phyloP scores from a whole-genome alignment of 2,113 vertebrate genomes.

The Clarias gariepinus region DNA sequence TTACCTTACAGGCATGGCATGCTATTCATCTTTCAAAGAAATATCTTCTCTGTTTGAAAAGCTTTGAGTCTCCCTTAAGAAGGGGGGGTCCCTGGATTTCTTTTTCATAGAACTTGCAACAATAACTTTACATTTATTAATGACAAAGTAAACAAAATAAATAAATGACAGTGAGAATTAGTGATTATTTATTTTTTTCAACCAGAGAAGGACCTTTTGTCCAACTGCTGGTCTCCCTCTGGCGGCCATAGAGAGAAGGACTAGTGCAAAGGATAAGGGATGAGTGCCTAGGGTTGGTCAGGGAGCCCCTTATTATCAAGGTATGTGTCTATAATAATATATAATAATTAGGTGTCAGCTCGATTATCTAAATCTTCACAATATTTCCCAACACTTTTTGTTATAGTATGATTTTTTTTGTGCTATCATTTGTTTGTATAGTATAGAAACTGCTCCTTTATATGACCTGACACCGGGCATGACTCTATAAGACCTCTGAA shows the following conservation, averaged over 20 bases:
- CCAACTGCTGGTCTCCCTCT: too few relatives aligned
- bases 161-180: background rate
- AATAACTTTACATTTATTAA: background rate
- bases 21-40: background rate
- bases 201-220: background rate
- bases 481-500: too few relatives aligned
- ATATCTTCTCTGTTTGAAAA: background rate
- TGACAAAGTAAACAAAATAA: background rate
- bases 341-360: background rate
- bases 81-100: background rate
- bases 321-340: too few relatives aligned
- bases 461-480: background rate
- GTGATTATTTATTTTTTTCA: background rate
- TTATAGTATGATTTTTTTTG: background rate
- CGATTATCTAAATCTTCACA: background rate
- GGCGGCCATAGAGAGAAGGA: too few relatives aligned
- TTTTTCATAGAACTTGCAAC: background rate
- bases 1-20: background rate
- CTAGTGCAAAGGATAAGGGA: too few relatives aligned
- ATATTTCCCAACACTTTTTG: background rate
- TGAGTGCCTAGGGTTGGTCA: too few relatives aligned
- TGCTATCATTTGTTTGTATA: background rate
- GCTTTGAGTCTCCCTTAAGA: background rate
- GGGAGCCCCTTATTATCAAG: too few relatives aligned
- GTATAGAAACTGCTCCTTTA: background rate